These are phyloP conservation scores for Limnephilus marmoratus DNA, from an alignment of 2,888 invertebrate genomes.

Conservation along the genomic window DNA sequence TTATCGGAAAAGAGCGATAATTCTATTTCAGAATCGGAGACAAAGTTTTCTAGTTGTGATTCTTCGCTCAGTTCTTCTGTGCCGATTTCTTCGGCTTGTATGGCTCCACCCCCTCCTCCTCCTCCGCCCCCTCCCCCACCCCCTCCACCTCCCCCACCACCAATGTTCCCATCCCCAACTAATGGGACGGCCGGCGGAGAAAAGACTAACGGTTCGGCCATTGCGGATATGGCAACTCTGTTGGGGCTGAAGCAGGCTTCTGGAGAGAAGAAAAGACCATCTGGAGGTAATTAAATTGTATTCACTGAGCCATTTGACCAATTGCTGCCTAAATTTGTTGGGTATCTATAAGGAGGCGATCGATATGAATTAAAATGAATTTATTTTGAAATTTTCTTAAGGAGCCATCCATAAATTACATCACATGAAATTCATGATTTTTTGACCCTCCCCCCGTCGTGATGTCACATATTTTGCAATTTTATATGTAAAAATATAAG, in stretches of 20 bases:
- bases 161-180: slow-evolving; percentile 67
- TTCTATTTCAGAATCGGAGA: not conserved
- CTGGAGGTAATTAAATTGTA: slow-evolving; percentile 72
- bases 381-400: too few relatives aligned
- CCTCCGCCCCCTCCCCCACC: slow-evolving; percentile 68
- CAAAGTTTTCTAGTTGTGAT: slow-evolving; percentile 12
- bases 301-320: not conserved
- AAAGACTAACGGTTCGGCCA: slow-evolving; percentile 70
- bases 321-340: too few relatives aligned
- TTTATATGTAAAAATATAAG: too few relatives aligned
- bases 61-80: slow-evolving; percentile 63
- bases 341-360: too few relatives aligned
- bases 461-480: too few relatives aligned
- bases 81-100: slow-evolving; percentile 46
- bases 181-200: slow-evolving; percentile 68
- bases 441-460: too few relatives aligned
- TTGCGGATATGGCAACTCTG: slow-evolving; percentile 78
- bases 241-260: slow-evolving; percentile 78
- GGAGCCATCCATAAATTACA: too few relatives aligned
- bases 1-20: slow-evolving; percentile 67
- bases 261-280: slow-evolving; percentile 76
- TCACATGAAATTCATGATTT: too few relatives aligned
- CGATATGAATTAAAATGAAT: too few relatives aligned
- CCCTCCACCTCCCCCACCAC: slow-evolving; percentile 70
- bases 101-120: slow-evolving; percentile 69